Evolutionary conservation across 2,113 vertebrate species (phyloP), one percentile per base, ranked within the genome.

Genomic region (Equus przewalskii): DNA sequence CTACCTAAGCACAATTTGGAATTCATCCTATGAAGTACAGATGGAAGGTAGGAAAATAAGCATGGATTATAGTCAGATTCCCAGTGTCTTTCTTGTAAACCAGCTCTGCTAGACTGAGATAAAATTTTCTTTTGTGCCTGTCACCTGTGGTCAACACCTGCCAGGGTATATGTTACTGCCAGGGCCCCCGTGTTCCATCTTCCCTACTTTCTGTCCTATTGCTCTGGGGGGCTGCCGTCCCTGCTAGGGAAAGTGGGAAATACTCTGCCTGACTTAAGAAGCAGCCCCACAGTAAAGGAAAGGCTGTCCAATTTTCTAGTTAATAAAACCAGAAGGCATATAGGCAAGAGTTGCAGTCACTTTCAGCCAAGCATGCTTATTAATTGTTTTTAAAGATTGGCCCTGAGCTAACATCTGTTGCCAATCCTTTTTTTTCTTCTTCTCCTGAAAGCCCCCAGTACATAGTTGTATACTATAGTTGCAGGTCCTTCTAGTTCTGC

Each of bases 271-370:
- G 16, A 30, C 13, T 5, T 1, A 51, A 69, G 26, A 44, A 36
- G 3, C 1, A 0, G 8, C 7, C 60, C 2, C 21, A 1, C 7
- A 7, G 36, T 28, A 16, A 65, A 9, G 14, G 0, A 14, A 26
- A 12, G 18, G 15, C 21, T 5, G 13, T n/a, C 30, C 14, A 1
- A 1, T 46, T 80, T 95, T 70, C 54, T 14, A 86, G 5, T 6
- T 3, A 36, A 56, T 26, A 24, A 13, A 54, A 41, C 41, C 83
- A 54, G 73, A 62, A 80, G 72, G 30, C 16, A 10, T 4, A 2
- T 2, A 33, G 49, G 19, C 36, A 65, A 30, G 51, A 33, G 33
- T 7, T 67, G 70, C 41, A 21, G 41, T 6, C 10, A 10, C 46
- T 41, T 46, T n/a, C 62, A 49, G 11, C 11, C 69, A 51, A 62